These are phyloP conservation scores for Apoda limacodes DNA, from an alignment of 2,888 invertebrate species.

Conservation along the genomic window DNA sequence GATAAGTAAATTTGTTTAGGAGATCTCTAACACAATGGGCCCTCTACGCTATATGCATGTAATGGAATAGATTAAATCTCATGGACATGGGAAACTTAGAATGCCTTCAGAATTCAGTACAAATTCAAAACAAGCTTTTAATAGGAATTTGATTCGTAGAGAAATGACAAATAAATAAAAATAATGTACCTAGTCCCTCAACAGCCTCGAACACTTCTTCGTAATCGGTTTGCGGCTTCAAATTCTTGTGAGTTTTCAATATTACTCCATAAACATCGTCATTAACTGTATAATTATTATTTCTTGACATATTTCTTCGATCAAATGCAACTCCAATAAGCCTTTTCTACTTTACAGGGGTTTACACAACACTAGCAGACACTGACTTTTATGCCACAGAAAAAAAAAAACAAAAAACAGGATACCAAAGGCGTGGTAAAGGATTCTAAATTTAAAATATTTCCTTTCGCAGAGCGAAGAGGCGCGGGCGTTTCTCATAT, in stretches of 20 bases:
- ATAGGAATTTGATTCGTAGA: no score
- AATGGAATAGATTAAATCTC: no score
- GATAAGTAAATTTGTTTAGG: slow-evolving; percentile 9
- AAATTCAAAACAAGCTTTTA: no score
- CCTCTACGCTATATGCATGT: slow-evolving; percentile 8
- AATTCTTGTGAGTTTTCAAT: slow-evolving; percentile 38
- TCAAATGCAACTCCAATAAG: slow-evolving; percentile 15
- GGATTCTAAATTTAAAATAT: slow-evolving; percentile 64
- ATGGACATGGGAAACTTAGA: background rate
- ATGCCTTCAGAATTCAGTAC: background rate
- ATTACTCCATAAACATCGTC: slow-evolving; percentile 61
- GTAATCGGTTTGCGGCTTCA: slow-evolving; percentile 41
- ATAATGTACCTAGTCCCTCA: slow-evolving; percentile 47
- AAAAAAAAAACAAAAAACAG: slow-evolving; percentile 28
- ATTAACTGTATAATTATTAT: slow-evolving; percentile 51
- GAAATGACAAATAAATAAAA: no score
- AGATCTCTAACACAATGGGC: slow-evolving; percentile 9
- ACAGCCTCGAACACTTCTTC: slow-evolving; percentile 55
- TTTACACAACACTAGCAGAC: no score
- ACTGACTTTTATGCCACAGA: no score
- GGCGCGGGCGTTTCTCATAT: slow-evolving; percentile 62
- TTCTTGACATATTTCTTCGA: no score
- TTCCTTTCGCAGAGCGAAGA: slow-evolving; percentile 35
- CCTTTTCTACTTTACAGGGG: slow-evolving; percentile 21
- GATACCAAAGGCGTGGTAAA: slow-evolving; percentile 42